Conservation (phyloP, 2,113 vertebrate genomes). For the Notechis scutatus region DNA sequence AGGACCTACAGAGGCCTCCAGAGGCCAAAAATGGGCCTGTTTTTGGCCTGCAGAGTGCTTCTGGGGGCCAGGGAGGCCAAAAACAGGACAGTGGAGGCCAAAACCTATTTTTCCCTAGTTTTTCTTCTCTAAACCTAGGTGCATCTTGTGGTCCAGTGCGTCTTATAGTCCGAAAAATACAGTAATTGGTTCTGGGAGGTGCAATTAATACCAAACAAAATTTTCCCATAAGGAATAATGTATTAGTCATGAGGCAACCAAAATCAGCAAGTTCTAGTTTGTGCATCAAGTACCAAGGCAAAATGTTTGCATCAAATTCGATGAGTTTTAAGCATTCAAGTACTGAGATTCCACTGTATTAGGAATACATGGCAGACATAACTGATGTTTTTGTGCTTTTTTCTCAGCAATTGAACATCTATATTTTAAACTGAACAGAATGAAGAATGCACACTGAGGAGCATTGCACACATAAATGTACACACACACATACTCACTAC, state of each 20-base stretch:
- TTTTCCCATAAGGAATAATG: background rate
- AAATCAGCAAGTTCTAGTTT: background rate
- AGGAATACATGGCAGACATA: conserved; percentile 37
- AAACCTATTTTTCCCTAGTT: too few relatives aligned
- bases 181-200: background rate
- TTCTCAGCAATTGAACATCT: conserved; percentile 67
- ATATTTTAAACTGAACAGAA: conserved; percentile 57
- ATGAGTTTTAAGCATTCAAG: background rate
- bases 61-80: too few relatives aligned
- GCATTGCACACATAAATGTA: conserved; percentile 66
- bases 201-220: background rate
- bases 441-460: conserved; percentile 50
- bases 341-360: background rate
- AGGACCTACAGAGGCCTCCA: too few relatives aligned
- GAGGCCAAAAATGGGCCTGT: too few relatives aligned
- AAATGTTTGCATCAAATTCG: background rate
- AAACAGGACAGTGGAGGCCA: too few relatives aligned
- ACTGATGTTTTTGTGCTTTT: conserved; percentile 63
- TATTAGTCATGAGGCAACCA: background rate
- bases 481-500: conserved; percentile 79
- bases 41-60: too few relatives aligned
- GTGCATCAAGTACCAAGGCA: background rate
- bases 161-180: too few relatives aligned
- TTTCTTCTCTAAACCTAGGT: too few relatives aligned
- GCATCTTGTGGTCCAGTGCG: too few relatives aligned